Evolutionary conservation across 2,888 invertebrate species (phyloP), one percentile per base, ranked within the genome.

Genomic region (Tetranychus truncatus): DNA sequence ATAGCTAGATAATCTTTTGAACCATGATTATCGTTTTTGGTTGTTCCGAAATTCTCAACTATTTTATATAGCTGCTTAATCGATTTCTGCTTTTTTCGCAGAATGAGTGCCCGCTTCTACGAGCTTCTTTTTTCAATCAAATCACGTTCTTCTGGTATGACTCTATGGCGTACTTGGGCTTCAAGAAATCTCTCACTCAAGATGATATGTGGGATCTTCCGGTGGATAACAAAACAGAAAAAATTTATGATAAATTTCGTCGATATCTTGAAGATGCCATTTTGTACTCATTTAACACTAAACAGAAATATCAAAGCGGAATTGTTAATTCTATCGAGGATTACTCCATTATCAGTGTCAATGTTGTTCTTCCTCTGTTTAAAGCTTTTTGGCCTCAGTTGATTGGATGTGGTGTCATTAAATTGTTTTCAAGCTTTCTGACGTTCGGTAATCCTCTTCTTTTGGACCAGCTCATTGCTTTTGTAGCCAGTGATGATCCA

Each of bases 401-500:
- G n/a, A 0, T 73, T n/a, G 55, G 46, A 9, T 55, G 71, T 24
- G 72, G 21, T 11, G 5, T 81, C 80, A 87, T 88, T 87, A 87
- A 86, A 83, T 85, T 87, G 81, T 3, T 74, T 1, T 45, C 74
- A 2, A 75, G 74, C 65, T 5, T 74, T 15, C 45, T 77, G 4
- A 75, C 75, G 6, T 77, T 77, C 66, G 74, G 75, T 9, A 77
- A 74, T 71, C 77, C 77, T 18, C 24, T 75, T 34, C 66, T 77
- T 45, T 45, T 77, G 11, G 77, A 77, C 34, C 18, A 71, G 11
- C 44, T 77, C 1, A 76, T 77, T 7, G 21, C 66, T 15, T 77
- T 75, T n/a, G 66, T 77, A 67, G 21, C 55, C 6, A 66, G 74
- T 1, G 87, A 83, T 0, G 66, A 76, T 18, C 85, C 87, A 0